Conservation (phyloP, 2,113 vertebrate species). For the Hassar affinis region DNA sequence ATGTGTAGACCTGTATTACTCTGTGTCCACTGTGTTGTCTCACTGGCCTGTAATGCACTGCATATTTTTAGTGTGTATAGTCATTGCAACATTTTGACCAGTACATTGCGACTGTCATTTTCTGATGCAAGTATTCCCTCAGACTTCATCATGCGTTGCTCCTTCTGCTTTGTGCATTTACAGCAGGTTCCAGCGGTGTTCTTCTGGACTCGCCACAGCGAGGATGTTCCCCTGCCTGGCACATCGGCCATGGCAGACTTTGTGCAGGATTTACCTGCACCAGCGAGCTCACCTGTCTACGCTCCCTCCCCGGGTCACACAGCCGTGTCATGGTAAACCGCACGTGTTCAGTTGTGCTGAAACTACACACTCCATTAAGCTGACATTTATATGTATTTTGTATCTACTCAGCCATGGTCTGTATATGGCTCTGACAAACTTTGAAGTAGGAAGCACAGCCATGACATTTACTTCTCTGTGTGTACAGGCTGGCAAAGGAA, state of each 20-base stretch:
- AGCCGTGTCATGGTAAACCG: slow-evolving; percentile 63
- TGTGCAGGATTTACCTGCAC: slow-evolving; percentile 72
- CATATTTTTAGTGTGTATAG: neutral
- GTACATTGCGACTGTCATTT: neutral
- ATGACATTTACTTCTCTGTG: neutral
- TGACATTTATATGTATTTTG: neutral
- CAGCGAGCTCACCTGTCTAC: slow-evolving; percentile 62
- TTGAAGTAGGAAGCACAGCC: neutral
- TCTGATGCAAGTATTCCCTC: neutral
- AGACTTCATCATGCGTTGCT: slow-evolving; percentile 16
- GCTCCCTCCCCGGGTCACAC: slow-evolving; percentile 54
- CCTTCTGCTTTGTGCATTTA: slow-evolving; percentile 1
- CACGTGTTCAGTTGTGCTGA: neutral
- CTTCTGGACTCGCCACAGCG: slow-evolving; percentile 44
- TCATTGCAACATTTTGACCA: no score
- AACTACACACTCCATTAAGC: neutral
- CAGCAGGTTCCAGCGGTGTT: slow-evolving; percentile 55
- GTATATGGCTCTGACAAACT: no score
- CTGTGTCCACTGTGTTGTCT: neutral
- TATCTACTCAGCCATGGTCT: neutral
- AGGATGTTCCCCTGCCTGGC: slow-evolving; percentile 76
- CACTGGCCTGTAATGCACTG: neutral
- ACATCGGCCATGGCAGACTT: slow-evolving; percentile 71
- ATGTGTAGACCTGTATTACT: neutral
- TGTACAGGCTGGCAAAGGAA: slow-evolving; percentile 77